Base-by-base conservation (phyloP, 2,113 vertebrate genomes). In the Brachyhypopomus gauderio region DNA sequence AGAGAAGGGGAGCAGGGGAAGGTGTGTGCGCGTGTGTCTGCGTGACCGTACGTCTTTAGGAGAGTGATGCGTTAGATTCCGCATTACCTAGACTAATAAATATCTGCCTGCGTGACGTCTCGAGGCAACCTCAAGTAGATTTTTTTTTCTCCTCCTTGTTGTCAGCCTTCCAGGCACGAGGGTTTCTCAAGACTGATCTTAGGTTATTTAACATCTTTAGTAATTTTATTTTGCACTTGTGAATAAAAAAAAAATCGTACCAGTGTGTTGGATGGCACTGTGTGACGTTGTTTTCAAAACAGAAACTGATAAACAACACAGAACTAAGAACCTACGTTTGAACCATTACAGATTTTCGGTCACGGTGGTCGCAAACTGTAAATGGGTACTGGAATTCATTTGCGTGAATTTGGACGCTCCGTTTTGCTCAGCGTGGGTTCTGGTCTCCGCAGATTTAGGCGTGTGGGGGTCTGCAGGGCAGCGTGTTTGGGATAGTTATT, bases 21-120 rank as follows among this genome's bases (percentile, higher is more conserved):
- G 74, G 67, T 48, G 77, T 56, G 62, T 48, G 77, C 22, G 80
- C 58, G 77, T 41, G 84, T 80, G 87, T 82, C 85, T 82, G 88
- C 82, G 90, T 80, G 89, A 87, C 87, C 81, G 87, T 80, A 87
- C 83, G 88, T 92, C 86, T 90, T 82, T 78, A 81, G 85, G 75
- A 70, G 85, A 81, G 81, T 75, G 74, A 80, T 83, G 76, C 71
- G 77, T 82, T 87, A 78, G 76, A 82, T 80, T 86, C 85, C 79
- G 84, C 83, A 85, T 87, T 87, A 86, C 86, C 85, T 87, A 84
- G 83, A 82, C 85, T 86, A 87, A 85, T 84, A 82, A 83, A 83
- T 84, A 80, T 79, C 72, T 83, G 76, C 69, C 76, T 82, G 81
- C 81, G 84, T 81, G 84, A 83, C 74, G 81, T 83, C 79, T 66